These are phyloP conservation scores for Epizoanthus ramosus DNA, from an alignment of 92 coral and sea anemone species.

Conservation along the genomic window DNA sequence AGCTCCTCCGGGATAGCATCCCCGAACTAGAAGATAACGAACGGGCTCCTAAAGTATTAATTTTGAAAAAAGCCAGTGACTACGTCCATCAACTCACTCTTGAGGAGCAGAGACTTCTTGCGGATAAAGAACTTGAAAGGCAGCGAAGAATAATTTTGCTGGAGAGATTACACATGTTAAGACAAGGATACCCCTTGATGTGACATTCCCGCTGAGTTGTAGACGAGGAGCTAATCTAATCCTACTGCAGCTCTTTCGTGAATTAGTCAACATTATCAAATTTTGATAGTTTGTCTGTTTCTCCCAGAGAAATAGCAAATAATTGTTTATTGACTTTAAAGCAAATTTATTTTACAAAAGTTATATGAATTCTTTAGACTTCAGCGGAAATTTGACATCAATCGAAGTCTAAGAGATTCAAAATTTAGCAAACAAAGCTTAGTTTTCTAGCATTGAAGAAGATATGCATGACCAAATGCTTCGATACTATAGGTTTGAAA, in stretches of 20 bases:
- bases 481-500: conserved; percentile 16
- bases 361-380: not conserved
- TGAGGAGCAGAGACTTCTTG: conserved; percentile 88
- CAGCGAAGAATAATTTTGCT: conserved; percentile 85
- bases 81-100: conserved; percentile 79
- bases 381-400: not conserved
- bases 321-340: not conserved
- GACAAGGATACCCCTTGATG: conserved; percentile 79
- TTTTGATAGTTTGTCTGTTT: conserved; percentile 24
- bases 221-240: not conserved
- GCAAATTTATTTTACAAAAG: conserved; percentile 23
- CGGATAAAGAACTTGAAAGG: conserved; percentile 96
- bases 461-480: not conserved
- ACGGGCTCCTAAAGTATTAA: conserved; percentile 95
- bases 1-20: conserved; percentile 88
- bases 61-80: conserved; percentile 94
- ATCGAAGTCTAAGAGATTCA: conserved; percentile 3
- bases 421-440: not conserved
- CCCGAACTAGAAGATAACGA: conserved; percentile 98
- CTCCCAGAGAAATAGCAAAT: conserved; percentile 1
- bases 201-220: conserved; percentile 32
- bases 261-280: conserved; percentile 36
- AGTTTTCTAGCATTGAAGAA: conserved; percentile 9
- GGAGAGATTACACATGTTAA: conserved; percentile 73
- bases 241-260: conserved; percentile 12